Evolutionary conservation across 2,113 vertebrate genomes (phyloP), one percentile per base, ranked within the genome.

Genomic region (Triplophysa tibetana): DNA sequence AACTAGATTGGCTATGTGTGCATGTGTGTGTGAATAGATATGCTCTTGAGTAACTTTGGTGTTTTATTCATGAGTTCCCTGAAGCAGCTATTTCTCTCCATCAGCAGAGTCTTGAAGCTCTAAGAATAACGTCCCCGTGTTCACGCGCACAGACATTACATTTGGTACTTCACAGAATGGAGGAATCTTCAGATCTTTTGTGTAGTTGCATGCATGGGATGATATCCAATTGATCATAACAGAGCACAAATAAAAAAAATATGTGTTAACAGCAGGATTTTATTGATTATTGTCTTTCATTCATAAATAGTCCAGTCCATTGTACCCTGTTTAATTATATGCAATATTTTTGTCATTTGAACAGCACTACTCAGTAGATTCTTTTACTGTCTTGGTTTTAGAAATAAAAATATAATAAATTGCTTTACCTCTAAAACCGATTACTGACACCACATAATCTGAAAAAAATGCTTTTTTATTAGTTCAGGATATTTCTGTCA

Each of bases 51-150:
- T 23, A 68, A 75, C 50, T 75, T 66, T 60, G 26, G 79, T 75
- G 72, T 81, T 81, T 81, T 81, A 81, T 81, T 81, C 63, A 75
- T 81, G 79, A 81, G 72, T 66, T 43, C 19, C 79, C 64, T 75
- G 70, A 64, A 75, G 79, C 79, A 75, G 72, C 54, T 29, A 81
- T 81, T 76, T 75, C 79, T 81, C 72, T 75, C 79, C 64, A 81
- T 81, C 79, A 75, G 54, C 23, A 14, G 17, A 38, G 54, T 33
- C 21, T 62, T 81, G 70, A 75, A 75, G 79, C 79, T 75, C 45
- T 68, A 48, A 81, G 70, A 75, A 75, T 75, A 75, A 52, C 58
- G 7, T 21, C 6, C 24, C 50, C 24, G 33, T 65, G 74, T 65
- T 76, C 45, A 76, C 19, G 3, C 9, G 45, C 16, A 75, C 21